Conservation (phyloP, 2,888 invertebrate species). For the Glomeris marginata region DNA sequence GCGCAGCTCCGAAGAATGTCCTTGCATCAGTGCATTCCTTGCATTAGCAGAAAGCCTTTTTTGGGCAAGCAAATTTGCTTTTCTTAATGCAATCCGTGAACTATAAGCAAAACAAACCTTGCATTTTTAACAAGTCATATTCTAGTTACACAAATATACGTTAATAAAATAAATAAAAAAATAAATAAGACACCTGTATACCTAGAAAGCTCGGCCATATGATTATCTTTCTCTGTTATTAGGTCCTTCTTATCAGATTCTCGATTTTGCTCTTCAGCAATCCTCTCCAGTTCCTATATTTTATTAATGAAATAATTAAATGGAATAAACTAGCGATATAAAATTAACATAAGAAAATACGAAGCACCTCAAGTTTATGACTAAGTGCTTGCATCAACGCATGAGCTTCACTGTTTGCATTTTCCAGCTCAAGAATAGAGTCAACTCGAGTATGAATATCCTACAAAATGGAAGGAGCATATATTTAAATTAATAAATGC, state of each 20-base stretch:
- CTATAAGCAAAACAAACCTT: slow-evolving; percentile 8
- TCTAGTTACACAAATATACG: too few species aligned
- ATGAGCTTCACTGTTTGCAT: slow-evolving; percentile 6
- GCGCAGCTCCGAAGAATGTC: not conserved
- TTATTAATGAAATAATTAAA: not conserved
- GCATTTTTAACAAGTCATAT: too few species aligned
- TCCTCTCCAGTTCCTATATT: slow-evolving; percentile 11
- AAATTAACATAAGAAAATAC: not conserved
- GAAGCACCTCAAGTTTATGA: slow-evolving; percentile 9
- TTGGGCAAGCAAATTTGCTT: slow-evolving; percentile 16
- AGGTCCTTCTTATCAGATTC: slow-evolving; percentile 11
- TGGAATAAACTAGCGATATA: not conserved
- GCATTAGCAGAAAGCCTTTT: slow-evolving; percentile 11
- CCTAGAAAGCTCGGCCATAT: slow-evolving; percentile 9
- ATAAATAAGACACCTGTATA: too few species aligned
- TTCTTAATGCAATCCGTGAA: slow-evolving; percentile 12
- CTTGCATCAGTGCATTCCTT: slow-evolving; percentile 7
- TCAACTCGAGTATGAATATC: slow-evolving; percentile 10
- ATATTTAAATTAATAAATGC: too few species aligned
- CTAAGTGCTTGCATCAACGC: slow-evolving; percentile 6
- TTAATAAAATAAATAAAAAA: too few species aligned
- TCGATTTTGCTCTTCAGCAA: slow-evolving; percentile 13
- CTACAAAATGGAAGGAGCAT: too few species aligned
- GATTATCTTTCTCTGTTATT: slow-evolving; percentile 8
- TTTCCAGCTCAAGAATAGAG: slow-evolving; percentile 10